Evolutionary conservation across 2,113 vertebrate genomes (phyloP).

Genomic region (Phylloscopus trochilus): DNA sequence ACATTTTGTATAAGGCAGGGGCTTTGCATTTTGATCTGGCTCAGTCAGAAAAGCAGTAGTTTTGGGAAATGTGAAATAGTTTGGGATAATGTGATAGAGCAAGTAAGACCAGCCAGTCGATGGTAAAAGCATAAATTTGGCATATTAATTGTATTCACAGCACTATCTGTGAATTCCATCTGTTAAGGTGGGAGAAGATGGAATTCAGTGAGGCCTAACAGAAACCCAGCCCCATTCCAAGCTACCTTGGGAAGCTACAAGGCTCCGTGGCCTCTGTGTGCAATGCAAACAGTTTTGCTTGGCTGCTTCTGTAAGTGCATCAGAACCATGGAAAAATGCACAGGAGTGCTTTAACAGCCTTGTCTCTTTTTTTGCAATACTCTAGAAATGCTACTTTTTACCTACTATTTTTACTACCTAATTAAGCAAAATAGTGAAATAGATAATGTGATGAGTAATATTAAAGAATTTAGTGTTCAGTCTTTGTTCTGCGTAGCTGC

Average conservation of each 20-base stretch:
- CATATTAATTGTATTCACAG: accelerated
- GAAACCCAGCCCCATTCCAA: background rate
- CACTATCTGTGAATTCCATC: background rate
- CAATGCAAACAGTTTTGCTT: background rate
- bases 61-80: background rate
- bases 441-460: background rate
- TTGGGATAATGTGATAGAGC: background rate
- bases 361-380: background rate
- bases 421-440: background rate
- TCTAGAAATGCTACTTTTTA: background rate
- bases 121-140: background rate
- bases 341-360: background rate
- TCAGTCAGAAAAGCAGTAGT: background rate
- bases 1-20: background rate
- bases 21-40: background rate
- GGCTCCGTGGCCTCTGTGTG: background rate
- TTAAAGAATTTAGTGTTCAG: background rate
- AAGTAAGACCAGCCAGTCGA: background rate
- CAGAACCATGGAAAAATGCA: background rate
- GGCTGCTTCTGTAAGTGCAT: background rate
- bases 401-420: background rate
- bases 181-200: background rate
- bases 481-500: background rate
- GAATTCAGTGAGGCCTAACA: background rate
- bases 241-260: background rate